phyloP scores from a whole-genome alignment of 2,113 vertebrate genomes.

The Glaucomys volans region DNA sequence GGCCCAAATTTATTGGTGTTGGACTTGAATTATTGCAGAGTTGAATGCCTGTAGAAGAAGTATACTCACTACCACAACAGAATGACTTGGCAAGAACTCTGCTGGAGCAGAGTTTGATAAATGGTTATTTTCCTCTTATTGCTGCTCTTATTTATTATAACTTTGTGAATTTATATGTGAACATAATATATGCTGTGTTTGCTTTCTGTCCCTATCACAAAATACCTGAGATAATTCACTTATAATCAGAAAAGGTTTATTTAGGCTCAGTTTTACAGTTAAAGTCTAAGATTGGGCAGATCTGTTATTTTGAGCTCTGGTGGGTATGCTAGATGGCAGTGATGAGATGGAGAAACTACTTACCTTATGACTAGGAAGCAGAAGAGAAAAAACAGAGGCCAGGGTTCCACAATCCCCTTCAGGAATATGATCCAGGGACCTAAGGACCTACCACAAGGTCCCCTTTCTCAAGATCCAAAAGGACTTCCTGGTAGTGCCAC shows the following conservation, averaged over 20 bases:
- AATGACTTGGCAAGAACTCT: neutral
- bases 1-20: neutral
- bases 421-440: neutral
- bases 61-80: neutral
- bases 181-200: neutral
- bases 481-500: neutral
- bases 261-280: neutral
- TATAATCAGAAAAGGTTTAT: neutral
- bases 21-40: slow-evolving; percentile 41
- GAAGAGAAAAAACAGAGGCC: neutral
- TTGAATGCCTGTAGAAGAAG: neutral
- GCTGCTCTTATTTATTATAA: neutral
- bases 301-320: neutral
- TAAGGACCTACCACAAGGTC: too few relatives aligned
- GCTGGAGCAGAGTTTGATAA: slow-evolving; percentile 4
- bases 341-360: neutral
- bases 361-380: neutral
- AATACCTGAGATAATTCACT: neutral
- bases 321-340: neutral
- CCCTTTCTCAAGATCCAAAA: neutral
- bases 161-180: slow-evolving; percentile 23
- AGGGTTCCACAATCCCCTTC: neutral
- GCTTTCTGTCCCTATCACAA: neutral
- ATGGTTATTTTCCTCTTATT: slow-evolving; percentile 55
- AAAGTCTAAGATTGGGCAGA: neutral